Evolutionary conservation across 2,888 invertebrate genomes (phyloP).

Genomic region (Drosophila picticornis): DNA sequence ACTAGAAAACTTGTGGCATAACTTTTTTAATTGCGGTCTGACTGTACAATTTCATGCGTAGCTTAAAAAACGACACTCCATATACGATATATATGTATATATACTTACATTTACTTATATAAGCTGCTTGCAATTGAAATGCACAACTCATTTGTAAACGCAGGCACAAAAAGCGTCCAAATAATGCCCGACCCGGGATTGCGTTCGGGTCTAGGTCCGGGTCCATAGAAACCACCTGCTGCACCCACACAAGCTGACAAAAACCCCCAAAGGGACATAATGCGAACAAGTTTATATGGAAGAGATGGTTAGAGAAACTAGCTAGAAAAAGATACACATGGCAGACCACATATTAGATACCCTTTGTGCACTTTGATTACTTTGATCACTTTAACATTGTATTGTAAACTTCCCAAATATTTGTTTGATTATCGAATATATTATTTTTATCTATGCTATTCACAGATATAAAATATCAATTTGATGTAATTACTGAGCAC

Average conservation of each 20-base stretch:
- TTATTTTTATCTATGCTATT: neutral
- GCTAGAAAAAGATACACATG: neutral
- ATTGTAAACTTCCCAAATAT: neutral
- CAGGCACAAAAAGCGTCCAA: slow-evolving; percentile 36
- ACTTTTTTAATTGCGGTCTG: slow-evolving; percentile 29
- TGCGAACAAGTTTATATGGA: slow-evolving; percentile 41
- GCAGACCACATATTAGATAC: slow-evolving; percentile 18
- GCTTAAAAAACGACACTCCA: slow-evolving; percentile 20
- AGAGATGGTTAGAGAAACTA: slow-evolving; percentile 54
- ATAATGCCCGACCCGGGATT: slow-evolving; percentile 30
- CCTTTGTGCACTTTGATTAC: slow-evolving; percentile 12
- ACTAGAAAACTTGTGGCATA: slow-evolving; percentile 67
- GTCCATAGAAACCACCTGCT: slow-evolving; percentile 73
- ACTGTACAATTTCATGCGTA: slow-evolving; percentile 49
- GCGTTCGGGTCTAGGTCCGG: slow-evolving; percentile 13
- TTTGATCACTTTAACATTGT: too few relatives aligned
- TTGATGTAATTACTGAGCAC: neutral
- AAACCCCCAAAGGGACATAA: slow-evolving; percentile 31
- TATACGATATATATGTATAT: slow-evolving; percentile 22
- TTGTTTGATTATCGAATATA: neutral
- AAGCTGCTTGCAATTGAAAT: slow-evolving; percentile 43
- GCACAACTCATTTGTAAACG: slow-evolving; percentile 53
- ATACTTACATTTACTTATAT: slow-evolving; percentile 18
- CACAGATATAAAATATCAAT: neutral
- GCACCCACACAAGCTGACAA: slow-evolving; percentile 50